These are phyloP conservation scores for Rhinichthys klamathensis DNA, from an alignment of 2,113 vertebrate species.

Conservation along the genomic window DNA sequence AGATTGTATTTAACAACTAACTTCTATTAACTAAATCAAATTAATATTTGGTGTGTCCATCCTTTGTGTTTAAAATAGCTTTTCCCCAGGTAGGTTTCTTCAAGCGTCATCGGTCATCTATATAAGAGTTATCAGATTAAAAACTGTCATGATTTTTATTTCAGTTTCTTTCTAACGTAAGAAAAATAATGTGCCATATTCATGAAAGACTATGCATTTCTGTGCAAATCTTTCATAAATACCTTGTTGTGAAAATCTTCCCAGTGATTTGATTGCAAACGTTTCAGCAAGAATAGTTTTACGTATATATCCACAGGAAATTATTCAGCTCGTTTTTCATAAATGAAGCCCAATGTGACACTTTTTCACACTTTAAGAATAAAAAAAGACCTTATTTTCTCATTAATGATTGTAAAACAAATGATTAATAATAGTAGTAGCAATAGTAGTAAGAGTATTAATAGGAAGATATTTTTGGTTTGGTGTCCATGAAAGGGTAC, in stretches of 20 bases:
- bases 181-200: neutral
- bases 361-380: neutral
- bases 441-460: neutral
- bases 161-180: neutral
- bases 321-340: neutral
- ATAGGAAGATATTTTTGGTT: neutral
- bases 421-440: neutral
- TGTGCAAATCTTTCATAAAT: neutral
- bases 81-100: too few species aligned
- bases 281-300: neutral
- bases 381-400: neutral
- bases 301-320: neutral
- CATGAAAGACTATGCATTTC: neutral
- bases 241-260: neutral
- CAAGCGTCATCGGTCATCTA: too few species aligned
- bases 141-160: neutral
- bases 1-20: too few species aligned
- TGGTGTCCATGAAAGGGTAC: neutral
- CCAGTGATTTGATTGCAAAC: neutral
- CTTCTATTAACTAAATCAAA: too few species aligned
- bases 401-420: neutral
- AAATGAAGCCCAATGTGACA: neutral
- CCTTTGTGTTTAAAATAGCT: too few species aligned
- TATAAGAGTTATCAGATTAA: too few species aligned
- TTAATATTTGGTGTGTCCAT: too few species aligned